Evolutionary conservation across 2,888 invertebrate species (phyloP).

Genomic region (Drosophila siamana): DNA sequence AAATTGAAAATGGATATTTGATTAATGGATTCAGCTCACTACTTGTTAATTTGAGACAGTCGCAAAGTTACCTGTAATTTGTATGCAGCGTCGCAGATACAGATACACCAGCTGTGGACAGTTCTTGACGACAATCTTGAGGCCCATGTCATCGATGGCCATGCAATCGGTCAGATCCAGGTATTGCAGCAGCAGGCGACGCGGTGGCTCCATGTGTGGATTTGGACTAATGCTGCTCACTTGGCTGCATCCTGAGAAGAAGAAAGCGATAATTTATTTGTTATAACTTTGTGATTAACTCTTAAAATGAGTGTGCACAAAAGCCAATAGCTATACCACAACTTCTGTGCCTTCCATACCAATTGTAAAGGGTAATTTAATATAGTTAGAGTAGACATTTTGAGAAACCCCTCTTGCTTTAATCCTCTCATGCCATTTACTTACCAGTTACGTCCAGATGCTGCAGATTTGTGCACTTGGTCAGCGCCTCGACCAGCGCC

Average conservation of each 20-base stretch:
- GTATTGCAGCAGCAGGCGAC: constrained; percentile 92
- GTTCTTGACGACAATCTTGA: constrained; percentile 93
- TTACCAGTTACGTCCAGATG: constrained; percentile 94
- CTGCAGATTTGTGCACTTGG: constrained; percentile 92
- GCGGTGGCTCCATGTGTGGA: constrained; percentile 88
- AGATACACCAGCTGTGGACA: constrained; percentile 95
- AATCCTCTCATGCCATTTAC: constrained; percentile 34
- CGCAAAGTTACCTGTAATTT: constrained; percentile 90
- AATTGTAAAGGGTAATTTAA: too few species aligned
- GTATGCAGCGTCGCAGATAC: constrained; percentile 94
- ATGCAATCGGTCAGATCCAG: constrained; percentile 96
- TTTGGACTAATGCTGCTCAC: constrained; percentile 92
- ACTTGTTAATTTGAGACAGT: not conserved
- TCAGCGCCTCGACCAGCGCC: constrained; percentile 91
- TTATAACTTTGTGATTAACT: too few species aligned
- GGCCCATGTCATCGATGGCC: constrained; percentile 92
- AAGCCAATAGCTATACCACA: too few species aligned
- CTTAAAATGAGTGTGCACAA: too few species aligned
- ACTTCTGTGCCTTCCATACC: too few species aligned
- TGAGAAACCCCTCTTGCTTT: too few species aligned
- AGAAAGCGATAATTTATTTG: not conserved
- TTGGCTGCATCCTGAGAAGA: constrained; percentile 88
- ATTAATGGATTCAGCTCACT: not conserved
- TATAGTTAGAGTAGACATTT: too few species aligned
- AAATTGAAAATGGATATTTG: not conserved